A percentile compares a stretch with the other conserved stretches of the same genome.
These are phyloP conservation scores for Camponotus fellah DNA, from an alignment of 2,888 invertebrate genomes.

Conservation along the genomic window DNA sequence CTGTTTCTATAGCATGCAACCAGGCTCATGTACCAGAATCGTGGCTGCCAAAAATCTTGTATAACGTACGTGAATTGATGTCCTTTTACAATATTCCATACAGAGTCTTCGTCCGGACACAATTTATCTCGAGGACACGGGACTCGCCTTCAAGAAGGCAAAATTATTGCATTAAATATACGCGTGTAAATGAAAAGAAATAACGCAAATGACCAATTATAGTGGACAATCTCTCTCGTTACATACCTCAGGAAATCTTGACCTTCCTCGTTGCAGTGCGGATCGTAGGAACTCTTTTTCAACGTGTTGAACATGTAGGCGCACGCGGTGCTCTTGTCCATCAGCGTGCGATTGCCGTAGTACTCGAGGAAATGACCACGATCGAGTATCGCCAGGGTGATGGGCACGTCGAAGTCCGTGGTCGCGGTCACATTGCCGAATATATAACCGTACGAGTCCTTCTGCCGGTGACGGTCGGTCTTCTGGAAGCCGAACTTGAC, in stretches of 20 bases:
- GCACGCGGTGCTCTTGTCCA: slow-evolving; percentile 92
- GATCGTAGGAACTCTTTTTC: slow-evolving; percentile 94
- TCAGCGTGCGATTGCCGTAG: slow-evolving; percentile 92
- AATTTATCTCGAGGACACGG: slow-evolving; percentile 93
- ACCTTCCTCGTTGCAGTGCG: slow-evolving; percentile 92
- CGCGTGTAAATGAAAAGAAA: background rate
- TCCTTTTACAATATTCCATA: slow-evolving; percentile 94
- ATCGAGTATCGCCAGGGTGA: slow-evolving; percentile 96
- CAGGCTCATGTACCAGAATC: slow-evolving; percentile 98
- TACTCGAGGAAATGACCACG: slow-evolving; percentile 95
- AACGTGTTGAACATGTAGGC: slow-evolving; percentile 95
- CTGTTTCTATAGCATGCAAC: slow-evolving; percentile 96
- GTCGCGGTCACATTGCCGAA: slow-evolving; percentile 97
- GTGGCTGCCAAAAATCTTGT: slow-evolving; percentile 95
- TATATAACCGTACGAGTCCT: slow-evolving; percentile 97
- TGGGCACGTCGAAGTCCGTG: slow-evolving; percentile 89
- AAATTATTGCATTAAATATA: slow-evolving; percentile 5
- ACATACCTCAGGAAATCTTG: slow-evolving; percentile 90
- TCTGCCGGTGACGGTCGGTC: slow-evolving; percentile 94
- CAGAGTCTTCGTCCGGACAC: slow-evolving; percentile 95
- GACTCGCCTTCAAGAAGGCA: slow-evolving; percentile 88
- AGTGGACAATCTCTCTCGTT: background rate
- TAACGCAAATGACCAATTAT: background rate
- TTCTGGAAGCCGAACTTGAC: slow-evolving; percentile 99
- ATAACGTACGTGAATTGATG: slow-evolving; percentile 98